Evolutionary conservation across 92 coral and sea anemone genomes (phyloP).

Genomic region (Scolanthus callimorphus): DNA sequence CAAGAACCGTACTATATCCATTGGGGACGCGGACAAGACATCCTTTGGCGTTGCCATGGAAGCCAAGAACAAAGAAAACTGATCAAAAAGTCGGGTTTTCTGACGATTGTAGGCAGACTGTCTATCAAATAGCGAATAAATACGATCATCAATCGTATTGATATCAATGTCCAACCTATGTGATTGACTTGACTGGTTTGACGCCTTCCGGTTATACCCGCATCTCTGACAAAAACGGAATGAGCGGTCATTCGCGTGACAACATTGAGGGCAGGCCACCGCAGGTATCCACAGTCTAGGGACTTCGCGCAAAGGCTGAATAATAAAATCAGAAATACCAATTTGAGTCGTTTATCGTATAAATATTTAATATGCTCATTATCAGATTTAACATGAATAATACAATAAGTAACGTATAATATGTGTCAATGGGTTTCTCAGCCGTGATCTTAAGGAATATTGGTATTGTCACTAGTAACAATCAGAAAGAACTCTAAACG

Average conservation of each 20-base stretch:
- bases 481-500: too few species aligned
- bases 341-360: too few species aligned
- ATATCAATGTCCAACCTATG: constrained; percentile 14
- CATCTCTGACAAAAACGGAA: constrained; percentile 34
- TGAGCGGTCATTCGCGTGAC: constrained; percentile 12
- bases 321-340: neutral
- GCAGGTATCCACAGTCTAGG: constrained; percentile 27
- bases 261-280: constrained; percentile 28
- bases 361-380: neutral
- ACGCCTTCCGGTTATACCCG: constrained; percentile 15
- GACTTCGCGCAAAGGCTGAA: constrained; percentile 9
- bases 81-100: constrained; percentile 17
- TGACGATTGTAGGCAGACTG: constrained; percentile 28
- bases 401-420: neutral
- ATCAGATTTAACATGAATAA: too few species aligned
- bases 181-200: neutral
- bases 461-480: too few species aligned
- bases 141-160: constrained; percentile 10
- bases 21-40: constrained; percentile 16
- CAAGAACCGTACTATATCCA: constrained; percentile 25
- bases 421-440: too few species aligned
- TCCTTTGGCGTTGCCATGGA: constrained; percentile 26
- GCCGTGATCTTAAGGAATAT: too few species aligned
- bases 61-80: constrained; percentile 7
- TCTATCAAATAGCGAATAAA: neutral